Base-by-base conservation (phyloP, 2,888 invertebrate species). In the Parnassius smintheus region DNA sequence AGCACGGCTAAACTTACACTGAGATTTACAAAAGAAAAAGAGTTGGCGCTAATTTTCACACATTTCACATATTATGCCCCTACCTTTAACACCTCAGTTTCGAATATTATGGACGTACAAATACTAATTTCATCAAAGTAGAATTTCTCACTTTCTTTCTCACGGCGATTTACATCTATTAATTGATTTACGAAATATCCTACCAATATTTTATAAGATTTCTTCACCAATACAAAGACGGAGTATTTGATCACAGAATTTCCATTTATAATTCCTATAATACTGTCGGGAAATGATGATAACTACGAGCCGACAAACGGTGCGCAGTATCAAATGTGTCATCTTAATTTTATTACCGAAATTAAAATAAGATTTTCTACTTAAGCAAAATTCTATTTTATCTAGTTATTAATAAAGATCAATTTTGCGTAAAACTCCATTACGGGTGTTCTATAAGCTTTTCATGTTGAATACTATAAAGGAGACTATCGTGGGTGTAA, bases 271-370 rank as follows among this genome's bases (percentile, higher is more conserved):
- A 44, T 48, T 44, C 51, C 3, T 42, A 62, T 62, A 49, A 49
- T 53, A 53, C 18, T 42, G 54, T 59, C 49, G n/a, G n/a, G n/a
- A 25, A 56, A 59, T 52, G 25, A 60, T 67, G 22, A 45, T 56
- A 51, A 49, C 50, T 49, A 64, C 45, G 66, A 62, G 65, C 65
- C 68, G 65, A 67, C 73, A 75, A 72, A 73, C 66, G 68, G 69
- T 66, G 52, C 68, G 68, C 64, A 72, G 68, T 71, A 74, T 69
- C 68, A 65, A 63, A 58, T 46, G 56, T 60, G 71, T 65, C 69
- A 68, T 63, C 67, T 68, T 68, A 69, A 72, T 71, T 65, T 72
- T 71, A 71, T 71, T 68, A 70, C 69, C 66, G 68, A 72, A 73
- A 69, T 68, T 70, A 65, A 67, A 64, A 61, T 70, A 71, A 68